Evolutionary conservation across 2,888 invertebrate species (phyloP), one percentile per base, ranked within the genome.

Genomic region (Nemapogon koenigi): DNA sequence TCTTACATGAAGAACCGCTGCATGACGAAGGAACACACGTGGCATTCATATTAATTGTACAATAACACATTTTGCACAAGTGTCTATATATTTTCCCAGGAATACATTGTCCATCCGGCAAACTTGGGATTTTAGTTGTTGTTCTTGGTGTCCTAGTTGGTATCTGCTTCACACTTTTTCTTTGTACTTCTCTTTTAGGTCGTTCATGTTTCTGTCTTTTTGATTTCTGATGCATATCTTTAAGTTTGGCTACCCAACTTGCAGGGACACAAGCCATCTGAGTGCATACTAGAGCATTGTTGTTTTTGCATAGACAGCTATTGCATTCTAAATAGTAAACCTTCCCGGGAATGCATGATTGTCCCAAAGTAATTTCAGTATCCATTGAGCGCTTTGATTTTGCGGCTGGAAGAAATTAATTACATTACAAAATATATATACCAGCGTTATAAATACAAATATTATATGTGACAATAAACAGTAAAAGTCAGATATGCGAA

Each of bases 221-320:
- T 22, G 6, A 22, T 22, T 22, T 10, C n/a, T n/a, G n/a, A n/a
- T n/a, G n/a, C n/a, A n/a, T n/a, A n/a, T n/a, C n/a, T n/a, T n/a
- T n/a, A n/a, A n/a, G n/a, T n/a, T n/a, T n/a, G n/a, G n/a, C n/a
- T n/a, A n/a, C n/a, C n/a, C n/a, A n/a, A n/a, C n/a, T n/a, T n/a
- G n/a, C n/a, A n/a, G n/a, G n/a, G n/a, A n/a, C 14, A 27, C 81
- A 82, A 0, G 54, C 57, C 47, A 60, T 62, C 44, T 69, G 64
- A 0, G 73, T 69, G 46, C 83, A 83, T 7, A 66, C 17, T 1
- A 73, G 46, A 0, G 42, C 32, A 2, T 55, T 50, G 1, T 51
- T 40, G 0, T 32, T 25, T 0, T 49, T 53, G 35, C 76, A 78
- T 2, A 49, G 48, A 16, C 76, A 78, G 0, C 54, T 59, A 35